Evolutionary conservation across 1,140 invertebrate species (phyloP).

Genomic region (Bombyx mori): DNA sequence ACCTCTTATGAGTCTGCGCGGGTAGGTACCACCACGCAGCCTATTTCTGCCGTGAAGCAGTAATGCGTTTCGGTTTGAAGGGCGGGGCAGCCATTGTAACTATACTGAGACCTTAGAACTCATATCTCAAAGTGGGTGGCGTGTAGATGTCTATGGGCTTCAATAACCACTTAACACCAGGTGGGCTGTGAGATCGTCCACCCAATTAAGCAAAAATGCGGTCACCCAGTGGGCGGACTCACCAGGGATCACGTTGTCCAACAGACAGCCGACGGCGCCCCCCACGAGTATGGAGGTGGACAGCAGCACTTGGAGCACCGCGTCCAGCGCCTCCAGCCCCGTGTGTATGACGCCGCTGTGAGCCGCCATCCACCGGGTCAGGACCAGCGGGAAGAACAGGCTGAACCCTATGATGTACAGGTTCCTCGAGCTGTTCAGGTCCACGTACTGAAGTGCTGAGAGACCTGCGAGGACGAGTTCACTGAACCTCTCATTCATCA

Average conservation of each 20-base stretch:
- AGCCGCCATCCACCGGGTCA: conserved; percentile 83
- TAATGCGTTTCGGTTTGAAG: no score
- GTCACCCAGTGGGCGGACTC: conserved; percentile 83
- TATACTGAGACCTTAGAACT: no score
- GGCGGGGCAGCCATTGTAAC: no score
- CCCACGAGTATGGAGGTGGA: conserved; percentile 90
- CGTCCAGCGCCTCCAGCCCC: conserved; percentile 79
- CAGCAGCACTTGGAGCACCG: conserved; percentile 83
- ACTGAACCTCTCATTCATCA: no score
- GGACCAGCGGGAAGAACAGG: conserved; percentile 85
- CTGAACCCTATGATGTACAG: conserved; percentile 91
- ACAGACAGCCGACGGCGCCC: conserved; percentile 82
- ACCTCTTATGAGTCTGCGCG: no score
- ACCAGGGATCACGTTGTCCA: conserved; percentile 92
- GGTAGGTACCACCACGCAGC: no score
- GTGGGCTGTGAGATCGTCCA: no score
- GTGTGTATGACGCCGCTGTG: conserved; percentile 79
- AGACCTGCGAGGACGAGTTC: conserved; percentile 66
- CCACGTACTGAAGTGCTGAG: conserved; percentile 86
- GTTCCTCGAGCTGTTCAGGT: conserved; percentile 87
- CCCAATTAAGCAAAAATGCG: conserved; percentile 80
- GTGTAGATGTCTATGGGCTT: no score
- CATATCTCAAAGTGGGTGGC: no score
- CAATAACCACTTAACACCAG: no score
- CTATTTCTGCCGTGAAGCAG: no score